Base-by-base conservation (phyloP, 2,113 vertebrate genomes). In the Columba livia region DNA sequence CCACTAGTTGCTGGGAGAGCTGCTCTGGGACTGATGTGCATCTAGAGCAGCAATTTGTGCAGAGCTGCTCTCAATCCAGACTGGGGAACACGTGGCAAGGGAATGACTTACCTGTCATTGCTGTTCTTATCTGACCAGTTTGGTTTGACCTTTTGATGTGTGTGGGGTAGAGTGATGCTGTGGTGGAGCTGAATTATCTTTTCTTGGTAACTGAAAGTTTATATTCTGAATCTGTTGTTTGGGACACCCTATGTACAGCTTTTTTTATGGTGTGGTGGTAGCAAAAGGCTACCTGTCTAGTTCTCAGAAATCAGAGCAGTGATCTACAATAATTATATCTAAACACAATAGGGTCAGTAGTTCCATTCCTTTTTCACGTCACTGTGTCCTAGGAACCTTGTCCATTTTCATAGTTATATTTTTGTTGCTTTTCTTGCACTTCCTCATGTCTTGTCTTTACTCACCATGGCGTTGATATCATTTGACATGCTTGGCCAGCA, bases 381-480 rank as follows among this genome's bases (percentile, higher is more conserved):
- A 31, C 2, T 5, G 38, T 90, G 17, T 94, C 71, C 66, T 60
- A 44, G 40, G 72, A 92, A 15, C 28, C 18, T 38, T 78, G 14
- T 75, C 53, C 61, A 7, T 42, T 23, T 75, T 90, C 34, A 60
- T 34, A 71, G 50, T 25, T 64, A 42, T 24, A 42, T 86, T 47
- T 28, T 67, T 21, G 4, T 53, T 85, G 48, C 60, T 84, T 90
- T 62, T n/a, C 42, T 94, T 89, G 31, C 10, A 34, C 54, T 90
- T 95, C 61, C 84, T 91, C 18, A 2, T 69, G 40, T 75, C 56
- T 90, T 29, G 40, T 67, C 71, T 88, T 44, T 80, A 70, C 48
- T 75, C 20, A 51, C 62, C 15, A 0, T 47, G 34, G 58, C 0
- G 0, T 31, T 87, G 65, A n/a, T 79, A 15, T 67, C 20, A 13